A percentile compares a stretch with the other conserved stretches of the same genome.
These are phyloP conservation scores for Anguilla pacifica DNA, from an alignment of 2,797 vertebrate species.

Conservation along the genomic window DNA sequence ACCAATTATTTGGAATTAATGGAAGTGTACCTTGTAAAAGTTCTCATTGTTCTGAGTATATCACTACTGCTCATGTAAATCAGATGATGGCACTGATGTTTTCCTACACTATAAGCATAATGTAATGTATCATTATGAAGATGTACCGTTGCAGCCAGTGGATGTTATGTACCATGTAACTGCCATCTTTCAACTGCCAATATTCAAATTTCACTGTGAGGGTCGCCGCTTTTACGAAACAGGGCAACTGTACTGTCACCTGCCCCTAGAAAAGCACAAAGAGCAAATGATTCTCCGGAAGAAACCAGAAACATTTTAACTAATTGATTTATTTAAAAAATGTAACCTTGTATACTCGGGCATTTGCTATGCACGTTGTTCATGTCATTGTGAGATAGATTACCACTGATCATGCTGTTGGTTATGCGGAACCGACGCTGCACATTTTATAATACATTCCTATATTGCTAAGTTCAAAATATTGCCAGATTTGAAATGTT, in stretches of 20 bases:
- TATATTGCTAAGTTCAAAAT: neutral
- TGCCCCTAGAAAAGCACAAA: constrained; percentile 48
- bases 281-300: constrained; percentile 37
- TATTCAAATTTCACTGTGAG: constrained; percentile 64
- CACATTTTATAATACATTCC: no score
- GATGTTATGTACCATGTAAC: constrained; percentile 33
- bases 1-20: constrained; percentile 40
- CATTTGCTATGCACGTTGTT: neutral
- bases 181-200: constrained; percentile 41
- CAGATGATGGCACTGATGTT: constrained; percentile 31
- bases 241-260: constrained; percentile 62
- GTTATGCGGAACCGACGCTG: neutral
- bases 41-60: neutral
- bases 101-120: neutral
- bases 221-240: constrained; percentile 66
- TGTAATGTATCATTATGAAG: neutral
- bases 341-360: neutral
- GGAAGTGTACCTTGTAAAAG: constrained; percentile 54
- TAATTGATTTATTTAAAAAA: neutral
- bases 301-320: constrained; percentile 28
- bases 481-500: neutral
- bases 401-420: neutral
- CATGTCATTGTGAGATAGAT: neutral
- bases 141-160: neutral
- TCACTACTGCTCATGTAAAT: neutral